Evolutionary conservation across 2,113 vertebrate genomes (phyloP), one percentile per base, ranked within the genome.

Genomic region (Calypte anna): DNA sequence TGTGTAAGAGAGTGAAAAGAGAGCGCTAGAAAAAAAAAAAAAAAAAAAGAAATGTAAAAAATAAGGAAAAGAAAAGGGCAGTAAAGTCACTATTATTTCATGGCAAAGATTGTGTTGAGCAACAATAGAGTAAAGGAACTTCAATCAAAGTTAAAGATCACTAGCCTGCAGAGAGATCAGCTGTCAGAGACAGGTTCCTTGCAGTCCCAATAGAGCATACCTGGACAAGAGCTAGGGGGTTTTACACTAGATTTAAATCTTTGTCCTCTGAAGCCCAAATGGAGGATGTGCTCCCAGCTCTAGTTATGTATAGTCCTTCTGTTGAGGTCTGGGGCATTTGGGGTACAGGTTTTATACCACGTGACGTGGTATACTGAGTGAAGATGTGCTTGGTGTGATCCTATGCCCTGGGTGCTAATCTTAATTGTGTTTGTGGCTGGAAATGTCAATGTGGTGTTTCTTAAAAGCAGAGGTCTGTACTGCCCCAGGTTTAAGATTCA

Each of bases 321-420:
- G 0, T 19, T 0, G 0, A 73, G 54, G 8, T 22, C 21, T 40
- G 50, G 18, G 67, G 4, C 5, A 31, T 51, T 38, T 1, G 1
- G 7, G 7, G 12, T n/a, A 21, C 12, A 36, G 21, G 7, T 44
- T 72, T 79, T 36, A 12, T 2, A 14, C 10, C 21, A 28, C 0
- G 10, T 54, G 22, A 33, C 36, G 25, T 33, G 36, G 10, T n/a
- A 11, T 11, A 7, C 15, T n/a, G 5, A 12, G 40, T 40, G 40
- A 40, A 40, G 40, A 40, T 74, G 16, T 33, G 19, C 19, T 67
- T 48, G n/a, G 2, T 53, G 53, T 44, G 22, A 48, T 48, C 46
- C 46, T 48, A 48, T 20, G 46, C 5, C 74, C 27, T 62, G 40
- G 22, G 9, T 36, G 13, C 12, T 68, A 31, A 16, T 21, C 21